Percentiles rank a stretch among this genome's conserved stretches.
Conservation (phyloP, 2,797 vertebrate species). For the Acanthornis magna region DNA sequence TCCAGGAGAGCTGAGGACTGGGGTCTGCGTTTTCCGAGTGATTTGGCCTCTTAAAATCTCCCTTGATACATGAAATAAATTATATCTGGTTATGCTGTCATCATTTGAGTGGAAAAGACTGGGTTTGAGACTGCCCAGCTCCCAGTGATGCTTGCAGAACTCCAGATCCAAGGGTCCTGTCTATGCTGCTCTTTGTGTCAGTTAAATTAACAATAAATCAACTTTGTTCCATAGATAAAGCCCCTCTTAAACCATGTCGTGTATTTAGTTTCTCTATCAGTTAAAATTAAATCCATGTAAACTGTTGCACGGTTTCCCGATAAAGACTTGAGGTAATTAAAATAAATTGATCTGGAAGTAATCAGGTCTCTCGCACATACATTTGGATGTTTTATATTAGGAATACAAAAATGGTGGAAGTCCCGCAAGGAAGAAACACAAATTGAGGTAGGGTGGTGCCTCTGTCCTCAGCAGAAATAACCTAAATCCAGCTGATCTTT, state of each 20-base stretch:
- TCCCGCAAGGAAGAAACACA: background rate
- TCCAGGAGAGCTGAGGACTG: too few relatives aligned
- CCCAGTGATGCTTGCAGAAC: background rate
- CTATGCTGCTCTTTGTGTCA: background rate
- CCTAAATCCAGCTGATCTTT: background rate
- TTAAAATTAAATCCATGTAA: background rate
- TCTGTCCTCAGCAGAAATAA: background rate
- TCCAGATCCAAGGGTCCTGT: background rate
- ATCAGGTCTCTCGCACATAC: background rate
- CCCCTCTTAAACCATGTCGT: background rate
- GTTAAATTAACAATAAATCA: background rate
- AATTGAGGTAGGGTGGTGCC: background rate
- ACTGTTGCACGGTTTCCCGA: background rate
- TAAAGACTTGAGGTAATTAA: background rate
- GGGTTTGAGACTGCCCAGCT: background rate
- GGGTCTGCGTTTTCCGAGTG: background rate
- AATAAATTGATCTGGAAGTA: background rate
- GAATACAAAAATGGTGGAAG: background rate
- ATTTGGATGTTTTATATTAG: background rate
- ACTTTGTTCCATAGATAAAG: background rate
- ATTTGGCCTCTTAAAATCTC: constrained; percentile 9
- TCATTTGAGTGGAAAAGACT: background rate
- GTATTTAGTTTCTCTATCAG: background rate
- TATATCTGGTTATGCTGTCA: background rate
- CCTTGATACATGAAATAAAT: constrained; percentile 2